These are phyloP conservation scores for Desmodus rotundus DNA, from an alignment of 2,113 vertebrate genomes.

Conservation along the genomic window DNA sequence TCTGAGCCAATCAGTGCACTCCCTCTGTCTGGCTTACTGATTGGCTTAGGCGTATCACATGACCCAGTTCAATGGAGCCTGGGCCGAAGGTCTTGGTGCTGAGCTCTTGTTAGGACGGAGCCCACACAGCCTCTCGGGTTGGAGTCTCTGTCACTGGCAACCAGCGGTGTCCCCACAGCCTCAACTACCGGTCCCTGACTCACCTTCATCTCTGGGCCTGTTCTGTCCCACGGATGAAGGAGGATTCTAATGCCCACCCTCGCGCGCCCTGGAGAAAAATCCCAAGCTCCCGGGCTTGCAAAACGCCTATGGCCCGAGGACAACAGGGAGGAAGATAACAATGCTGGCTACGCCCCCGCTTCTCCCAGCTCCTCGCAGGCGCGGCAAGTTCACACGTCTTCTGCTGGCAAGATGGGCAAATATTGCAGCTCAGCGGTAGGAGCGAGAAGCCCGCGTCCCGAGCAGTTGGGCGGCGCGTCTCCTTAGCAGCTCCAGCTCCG, in stretches of 20 bases:
- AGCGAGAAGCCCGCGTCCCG: constrained; percentile 23
- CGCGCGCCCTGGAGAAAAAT: background rate
- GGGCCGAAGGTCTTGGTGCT: background rate
- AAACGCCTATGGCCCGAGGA: background rate
- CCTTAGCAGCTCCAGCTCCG: background rate
- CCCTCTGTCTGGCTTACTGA: background rate
- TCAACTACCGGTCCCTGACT: background rate
- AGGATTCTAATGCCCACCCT: background rate
- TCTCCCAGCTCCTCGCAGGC: no score
- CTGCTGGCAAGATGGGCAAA: constrained; percentile 43
- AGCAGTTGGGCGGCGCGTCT: constrained; percentile 39
- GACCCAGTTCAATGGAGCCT: background rate
- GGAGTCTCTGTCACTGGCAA: background rate
- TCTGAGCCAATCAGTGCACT: background rate
- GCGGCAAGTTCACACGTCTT: constrained; percentile 28
- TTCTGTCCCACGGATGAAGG: background rate
- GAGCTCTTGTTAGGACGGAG: background rate
- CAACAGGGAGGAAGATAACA: background rate
- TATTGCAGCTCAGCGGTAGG: background rate
- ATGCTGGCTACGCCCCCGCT: background rate
- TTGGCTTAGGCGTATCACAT: background rate
- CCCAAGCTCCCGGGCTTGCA: background rate
- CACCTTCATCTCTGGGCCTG: background rate
- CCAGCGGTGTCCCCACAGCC: background rate
- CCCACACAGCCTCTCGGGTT: background rate